These are phyloP conservation scores for Pungitius pungitius DNA, from an alignment of 2,113 vertebrate genomes.

Conservation along the genomic window DNA sequence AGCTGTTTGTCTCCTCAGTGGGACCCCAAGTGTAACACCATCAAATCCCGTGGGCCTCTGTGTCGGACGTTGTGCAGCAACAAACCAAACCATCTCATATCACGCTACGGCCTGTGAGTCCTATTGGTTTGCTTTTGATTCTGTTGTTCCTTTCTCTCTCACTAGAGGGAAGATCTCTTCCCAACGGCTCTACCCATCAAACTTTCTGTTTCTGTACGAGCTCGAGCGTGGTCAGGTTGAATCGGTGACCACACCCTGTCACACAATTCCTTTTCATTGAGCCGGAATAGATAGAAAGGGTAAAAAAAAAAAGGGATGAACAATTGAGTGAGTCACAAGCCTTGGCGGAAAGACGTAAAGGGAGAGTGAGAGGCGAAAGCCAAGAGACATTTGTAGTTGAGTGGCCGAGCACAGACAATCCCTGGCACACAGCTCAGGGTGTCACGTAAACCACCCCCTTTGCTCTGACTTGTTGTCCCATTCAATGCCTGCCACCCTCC, in stretches of 20 bases:
- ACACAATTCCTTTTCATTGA: conserved; percentile 70
- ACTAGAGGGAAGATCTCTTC: neutral
- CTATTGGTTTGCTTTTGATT: neutral
- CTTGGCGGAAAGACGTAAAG: conserved; percentile 8
- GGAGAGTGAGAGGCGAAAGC: conserved; percentile 34
- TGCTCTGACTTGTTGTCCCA: conserved; percentile 66
- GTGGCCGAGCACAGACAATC: conserved; percentile 80
- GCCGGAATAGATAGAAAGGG: conserved; percentile 58
- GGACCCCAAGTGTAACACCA: neutral
- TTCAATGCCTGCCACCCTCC: conserved; percentile 65
- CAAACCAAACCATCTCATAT: neutral
- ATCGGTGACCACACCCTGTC: conserved; percentile 58
- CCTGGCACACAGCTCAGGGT: conserved; percentile 69
- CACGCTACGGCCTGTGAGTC: neutral
- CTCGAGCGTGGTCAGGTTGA: conserved; percentile 63
- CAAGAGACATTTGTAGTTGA: conserved; percentile 74
- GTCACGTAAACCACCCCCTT: conserved; percentile 64
- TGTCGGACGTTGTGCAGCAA: neutral
- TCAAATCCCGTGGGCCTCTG: neutral
- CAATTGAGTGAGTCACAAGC: conserved; percentile 59
- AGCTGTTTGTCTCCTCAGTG: conserved; percentile 13
- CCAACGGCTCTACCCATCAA: conserved; percentile 12
- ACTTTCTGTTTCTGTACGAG: conserved; percentile 37
- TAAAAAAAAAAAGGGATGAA: conserved; percentile 41
- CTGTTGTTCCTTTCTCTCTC: neutral